Percentiles rank a stretch among this genome's conserved stretches.
Evolutionary conservation across 2,113 vertebrate genomes (phyloP).

Genomic region (Clupea harengus): DNA sequence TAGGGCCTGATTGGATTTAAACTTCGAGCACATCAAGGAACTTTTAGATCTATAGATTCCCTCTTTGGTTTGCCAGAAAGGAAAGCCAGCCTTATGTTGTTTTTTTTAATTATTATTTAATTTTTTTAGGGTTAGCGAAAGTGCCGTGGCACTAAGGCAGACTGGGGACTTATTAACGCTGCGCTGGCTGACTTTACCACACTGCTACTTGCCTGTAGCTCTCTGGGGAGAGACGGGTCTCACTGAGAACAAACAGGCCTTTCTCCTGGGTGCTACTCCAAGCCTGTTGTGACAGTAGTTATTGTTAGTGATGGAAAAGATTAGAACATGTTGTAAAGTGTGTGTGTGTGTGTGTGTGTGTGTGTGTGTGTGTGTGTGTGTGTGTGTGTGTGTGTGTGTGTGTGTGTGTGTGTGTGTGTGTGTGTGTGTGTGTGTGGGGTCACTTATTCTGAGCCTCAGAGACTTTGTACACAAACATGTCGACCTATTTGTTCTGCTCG

Average conservation of each 20-base stretch:
- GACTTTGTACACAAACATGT: constrained; percentile 5
- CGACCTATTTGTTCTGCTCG: background rate
- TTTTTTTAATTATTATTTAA: background rate
- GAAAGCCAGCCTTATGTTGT: no score
- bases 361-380: background rate
- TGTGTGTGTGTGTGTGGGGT: background rate
- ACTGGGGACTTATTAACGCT: background rate
- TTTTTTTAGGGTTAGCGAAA: background rate
- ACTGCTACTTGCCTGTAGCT: background rate
- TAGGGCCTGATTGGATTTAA: background rate
- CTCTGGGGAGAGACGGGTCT: background rate
- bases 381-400: background rate
- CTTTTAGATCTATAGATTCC: background rate
- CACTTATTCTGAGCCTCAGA: background rate
- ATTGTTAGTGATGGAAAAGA: constrained; percentile 16
- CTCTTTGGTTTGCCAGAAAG: background rate
- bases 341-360: constrained; percentile 10
- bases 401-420: background rate
- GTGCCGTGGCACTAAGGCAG: background rate
- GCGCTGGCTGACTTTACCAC: background rate
- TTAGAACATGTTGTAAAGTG: background rate
- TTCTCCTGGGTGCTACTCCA: background rate
- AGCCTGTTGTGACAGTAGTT: constrained; percentile 3
- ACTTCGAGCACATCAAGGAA: background rate
- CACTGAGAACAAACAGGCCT: background rate